Evolutionary conservation across 2,888 invertebrate species (phyloP).

Genomic region (Alsophila aescularia): DNA sequence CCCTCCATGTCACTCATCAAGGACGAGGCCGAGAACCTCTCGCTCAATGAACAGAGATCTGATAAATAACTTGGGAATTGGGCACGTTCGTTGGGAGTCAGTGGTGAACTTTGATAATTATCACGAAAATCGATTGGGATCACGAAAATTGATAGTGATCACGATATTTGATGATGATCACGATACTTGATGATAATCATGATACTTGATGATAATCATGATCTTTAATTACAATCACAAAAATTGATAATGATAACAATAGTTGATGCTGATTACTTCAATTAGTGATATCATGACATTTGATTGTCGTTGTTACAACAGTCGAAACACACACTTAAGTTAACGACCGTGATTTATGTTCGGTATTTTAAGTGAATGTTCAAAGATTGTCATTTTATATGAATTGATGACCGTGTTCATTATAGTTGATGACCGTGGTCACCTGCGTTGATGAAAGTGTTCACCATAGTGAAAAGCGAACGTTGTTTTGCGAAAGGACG

Average conservation of each 20-base stretch:
- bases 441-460: constrained; percentile 6
- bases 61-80: constrained; percentile 62
- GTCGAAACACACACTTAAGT: background rate
- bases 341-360: background rate
- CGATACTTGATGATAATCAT: constrained; percentile 6
- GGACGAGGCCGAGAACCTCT: constrained; percentile 81
- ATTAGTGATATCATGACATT: background rate
- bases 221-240: no score
- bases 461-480: constrained; percentile 11
- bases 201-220: background rate
- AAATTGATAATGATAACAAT: background rate
- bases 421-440: no score
- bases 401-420: no score
- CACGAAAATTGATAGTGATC: background rate
- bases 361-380: background rate
- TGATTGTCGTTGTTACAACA: background rate
- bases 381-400: no score
- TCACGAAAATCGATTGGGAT: background rate
- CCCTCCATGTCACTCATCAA: constrained; percentile 74
- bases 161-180: background rate
- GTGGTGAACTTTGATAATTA: background rate
- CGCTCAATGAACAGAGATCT: constrained; percentile 80
- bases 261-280: no score
- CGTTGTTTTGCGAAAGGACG: constrained; percentile 26
- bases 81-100: background rate